Base-by-base conservation (phyloP, 2,888 invertebrate species). In the Dioctria linearis region DNA sequence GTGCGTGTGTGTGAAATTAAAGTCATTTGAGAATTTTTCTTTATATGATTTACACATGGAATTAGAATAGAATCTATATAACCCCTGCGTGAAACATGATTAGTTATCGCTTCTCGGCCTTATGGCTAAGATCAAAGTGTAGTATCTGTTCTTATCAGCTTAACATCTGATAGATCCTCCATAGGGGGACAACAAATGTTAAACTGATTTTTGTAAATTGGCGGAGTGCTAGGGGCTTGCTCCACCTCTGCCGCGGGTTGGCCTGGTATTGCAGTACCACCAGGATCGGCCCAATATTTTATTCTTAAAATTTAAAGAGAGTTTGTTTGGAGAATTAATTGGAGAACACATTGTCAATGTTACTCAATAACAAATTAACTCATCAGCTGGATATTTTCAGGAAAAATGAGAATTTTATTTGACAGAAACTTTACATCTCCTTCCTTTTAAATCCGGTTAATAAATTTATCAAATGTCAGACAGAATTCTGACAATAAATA, bases 91-190 rank as follows among this genome's bases (percentile, higher is more conserved):
- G 11, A 11, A 73, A 40, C 0, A 1, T 4, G 0, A 1, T 0
- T 0, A 73, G 85, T 84, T 86, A 90, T 90, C 90, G 89, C 90
- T 90, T 90, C 90, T 90, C 90, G 89, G 89, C 90, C 89, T 89
- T 87, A 88, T 89, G 91, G 91, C 91, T 91, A 91, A 91, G 90
- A 91, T 91, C 91, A 91, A 91, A 91, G 91, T 91, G 91, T 91
- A 91, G 90, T 91, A 92, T 92, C 92, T 92, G 91, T 92, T 92
- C 92, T 92, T 92, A 91, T 92, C 91, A 92, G 92, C 91, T 92
- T 92, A 92, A 92, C 91, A 92, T 92, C 92, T 92, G 91, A 92
- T 92, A 92, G 89, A 89, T 88, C 86, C 88, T 88, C 89, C 90
- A 90, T 87, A 88, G 89, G 89, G 89, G 89, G 87, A 89, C 90